These are phyloP conservation scores for Ahaetulla prasina DNA, from an alignment of 2,113 vertebrate species.

Conservation along the genomic window DNA sequence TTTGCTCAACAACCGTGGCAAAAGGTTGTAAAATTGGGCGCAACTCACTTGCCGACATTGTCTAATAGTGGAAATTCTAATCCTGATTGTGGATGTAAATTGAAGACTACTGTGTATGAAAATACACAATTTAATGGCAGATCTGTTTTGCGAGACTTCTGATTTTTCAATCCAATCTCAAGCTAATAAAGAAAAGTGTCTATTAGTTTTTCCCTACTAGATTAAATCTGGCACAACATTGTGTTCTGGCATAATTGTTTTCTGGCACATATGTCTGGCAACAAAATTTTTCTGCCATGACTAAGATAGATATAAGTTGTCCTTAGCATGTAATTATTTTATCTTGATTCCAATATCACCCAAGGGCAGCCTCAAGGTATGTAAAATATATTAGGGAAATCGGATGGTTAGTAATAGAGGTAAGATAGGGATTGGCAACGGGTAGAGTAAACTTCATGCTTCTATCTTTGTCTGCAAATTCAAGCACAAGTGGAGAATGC, in stretches of 20 bases:
- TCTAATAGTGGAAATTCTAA: background rate
- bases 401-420: background rate
- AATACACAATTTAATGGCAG: background rate
- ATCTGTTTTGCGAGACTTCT: conserved; percentile 7
- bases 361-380: background rate
- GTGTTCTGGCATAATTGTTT: no score
- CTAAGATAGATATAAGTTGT: background rate
- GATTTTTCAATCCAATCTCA: background rate
- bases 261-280: background rate
- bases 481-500: background rate
- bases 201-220: background rate
- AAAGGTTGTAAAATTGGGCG: background rate
- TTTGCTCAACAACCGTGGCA: background rate
- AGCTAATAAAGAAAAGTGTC: background rate
- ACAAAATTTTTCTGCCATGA: background rate
- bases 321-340: background rate
- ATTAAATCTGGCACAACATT: no score
- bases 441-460: background rate
- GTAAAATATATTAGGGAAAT: background rate
- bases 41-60: background rate
- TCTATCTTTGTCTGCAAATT: background rate
- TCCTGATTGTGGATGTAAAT: background rate
- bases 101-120: background rate
- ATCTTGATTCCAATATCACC: background rate
- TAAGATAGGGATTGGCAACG: background rate